Base-by-base conservation (phyloP, 2,888 invertebrate species). In the Eupithecia subumbrata region DNA sequence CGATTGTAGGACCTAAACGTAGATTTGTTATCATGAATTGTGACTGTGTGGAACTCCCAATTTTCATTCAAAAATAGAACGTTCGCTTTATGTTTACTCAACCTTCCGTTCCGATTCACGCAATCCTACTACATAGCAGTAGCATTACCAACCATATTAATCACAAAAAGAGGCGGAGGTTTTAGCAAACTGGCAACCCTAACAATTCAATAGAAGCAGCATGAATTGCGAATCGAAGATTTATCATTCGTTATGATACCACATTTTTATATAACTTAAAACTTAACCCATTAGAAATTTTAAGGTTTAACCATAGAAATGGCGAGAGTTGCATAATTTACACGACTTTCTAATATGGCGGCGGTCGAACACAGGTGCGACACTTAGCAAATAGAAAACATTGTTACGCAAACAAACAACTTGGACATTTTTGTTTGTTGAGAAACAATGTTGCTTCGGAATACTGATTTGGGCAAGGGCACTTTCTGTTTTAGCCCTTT, bases 271-370 rank as follows among this genome's bases (percentile, higher is more conserved):
- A 83, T 85, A 89, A 88, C 84, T 75, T 79, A 69, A 82, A 85
- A 85, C 85, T 82, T 82, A 82, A 83, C 76, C 82, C 81, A 82
- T 86, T 88, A 87, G 84, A 86, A 86, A 87, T 87, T 85, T 85
- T 82, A 83, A 86, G 82, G 82, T 85, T 83, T 78, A 78, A 76
- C 77, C 81, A 73, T 80, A 75, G 78, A 80, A 80, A 81, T 78
- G 78, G 81, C 80, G 78, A 78, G 77, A 69, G 81, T 88, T 88
- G 84, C 85, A 84, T 81, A 87, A 88, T 76, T 79, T 76, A 81
- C 75, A 78, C 75, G 43, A 82, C 88, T 89, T 89, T 89, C 89
- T 87, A 88, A 76, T 78, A 75, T 75, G 68, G 40, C 40, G 78
- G 78, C 78, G 72, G 71, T 76, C 76, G 71, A 80, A 77, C 75